phyloP scores from a whole-genome alignment of 2,113 vertebrate species.

The Tinamus guttatus region DNA sequence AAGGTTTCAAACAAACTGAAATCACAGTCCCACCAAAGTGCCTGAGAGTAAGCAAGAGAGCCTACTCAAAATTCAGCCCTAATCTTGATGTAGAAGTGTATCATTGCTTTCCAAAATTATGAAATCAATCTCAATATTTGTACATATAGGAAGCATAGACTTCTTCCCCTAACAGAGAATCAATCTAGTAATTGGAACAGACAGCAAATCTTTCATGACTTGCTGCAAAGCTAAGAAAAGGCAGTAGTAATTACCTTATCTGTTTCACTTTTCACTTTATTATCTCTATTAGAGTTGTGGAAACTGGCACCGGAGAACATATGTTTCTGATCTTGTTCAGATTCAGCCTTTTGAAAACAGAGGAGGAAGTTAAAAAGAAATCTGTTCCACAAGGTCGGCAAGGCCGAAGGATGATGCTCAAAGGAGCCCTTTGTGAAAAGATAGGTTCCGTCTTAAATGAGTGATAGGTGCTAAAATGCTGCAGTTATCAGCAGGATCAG shows the following conservation, averaged over 20 bases:
- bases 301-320: background rate
- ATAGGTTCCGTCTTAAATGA: background rate
- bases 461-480: background rate
- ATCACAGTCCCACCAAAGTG: background rate
- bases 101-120: background rate
- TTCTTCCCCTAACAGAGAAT: rapidly evolving
- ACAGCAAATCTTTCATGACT: background rate
- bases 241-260: background rate
- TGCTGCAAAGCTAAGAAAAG: background rate
- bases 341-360: background rate
- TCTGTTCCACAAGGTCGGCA: background rate
- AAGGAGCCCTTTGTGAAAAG: background rate
- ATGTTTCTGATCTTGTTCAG: background rate
- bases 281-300: background rate
- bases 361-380: background rate
- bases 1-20: background rate
- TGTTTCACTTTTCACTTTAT: background rate
- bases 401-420: background rate
- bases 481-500: background rate
- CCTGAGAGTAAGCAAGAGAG: background rate
- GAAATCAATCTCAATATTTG: background rate
- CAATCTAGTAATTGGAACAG: background rate
- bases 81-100: background rate
- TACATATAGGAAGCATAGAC: background rate
- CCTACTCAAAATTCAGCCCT: background rate